Evolutionary conservation across 2,888 invertebrate species (phyloP).

Genomic region (Nesidiocoris tenuis): DNA sequence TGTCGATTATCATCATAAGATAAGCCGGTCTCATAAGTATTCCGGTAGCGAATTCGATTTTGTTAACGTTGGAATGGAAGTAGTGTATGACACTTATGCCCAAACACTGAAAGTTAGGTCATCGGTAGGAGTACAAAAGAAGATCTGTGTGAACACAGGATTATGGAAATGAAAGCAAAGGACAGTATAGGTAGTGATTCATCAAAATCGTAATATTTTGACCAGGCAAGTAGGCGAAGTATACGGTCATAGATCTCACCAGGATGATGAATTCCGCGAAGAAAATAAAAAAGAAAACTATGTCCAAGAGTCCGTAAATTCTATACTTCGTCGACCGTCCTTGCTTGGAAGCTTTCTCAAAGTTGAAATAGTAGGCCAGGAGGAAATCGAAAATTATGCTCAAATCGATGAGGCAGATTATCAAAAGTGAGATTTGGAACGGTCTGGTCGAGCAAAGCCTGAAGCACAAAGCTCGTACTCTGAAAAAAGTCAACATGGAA

Average conservation of each 20-base stretch:
- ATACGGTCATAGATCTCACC: too few relatives aligned
- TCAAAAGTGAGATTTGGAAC: conserved; percentile 24
- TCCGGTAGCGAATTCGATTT: conserved; percentile 38
- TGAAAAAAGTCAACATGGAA: too few relatives aligned
- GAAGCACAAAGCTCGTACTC: conserved; percentile 33
- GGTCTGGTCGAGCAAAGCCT: conserved; percentile 28
- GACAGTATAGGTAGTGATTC: too few relatives aligned
- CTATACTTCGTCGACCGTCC: neutral
- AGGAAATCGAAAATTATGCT: neutral
- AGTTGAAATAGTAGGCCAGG: conserved; percentile 9
- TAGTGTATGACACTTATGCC: conserved; percentile 35
- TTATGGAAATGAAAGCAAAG: too few relatives aligned
- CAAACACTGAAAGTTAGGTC: conserved; percentile 20
- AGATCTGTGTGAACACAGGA: too few relatives aligned
- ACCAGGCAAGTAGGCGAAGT: too few relatives aligned
- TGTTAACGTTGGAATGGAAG: conserved; percentile 36
- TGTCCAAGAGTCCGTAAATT: conserved; percentile 14
- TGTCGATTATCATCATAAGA: conserved; percentile 9
- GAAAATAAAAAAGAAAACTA: conserved; percentile 36
- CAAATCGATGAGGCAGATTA: conserved; percentile 28
- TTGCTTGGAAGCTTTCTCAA: neutral
- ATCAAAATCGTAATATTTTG: too few relatives aligned
- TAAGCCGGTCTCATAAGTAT: conserved; percentile 24
- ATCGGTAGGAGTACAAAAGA: too few relatives aligned
- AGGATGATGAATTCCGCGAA: conserved; percentile 27